phyloP scores from a whole-genome alignment of 2,888 invertebrate species.

The Scaptodrosophila latifasciaeformis region DNA sequence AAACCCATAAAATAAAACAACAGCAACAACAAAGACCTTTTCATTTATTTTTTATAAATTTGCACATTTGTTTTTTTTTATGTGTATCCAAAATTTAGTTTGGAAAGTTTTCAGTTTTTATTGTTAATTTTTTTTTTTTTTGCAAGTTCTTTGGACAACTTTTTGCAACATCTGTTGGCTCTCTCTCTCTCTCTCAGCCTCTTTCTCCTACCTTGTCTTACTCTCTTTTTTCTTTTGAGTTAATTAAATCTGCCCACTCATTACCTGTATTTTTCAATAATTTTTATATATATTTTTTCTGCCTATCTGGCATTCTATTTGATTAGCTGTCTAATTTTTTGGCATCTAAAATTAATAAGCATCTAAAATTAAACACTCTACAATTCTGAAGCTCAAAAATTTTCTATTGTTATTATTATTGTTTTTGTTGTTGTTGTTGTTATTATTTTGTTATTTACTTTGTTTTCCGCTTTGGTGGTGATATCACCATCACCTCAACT shows the following conservation, averaged over 20 bases:
- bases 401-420: slow-evolving; percentile 17
- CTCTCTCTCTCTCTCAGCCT: slow-evolving; percentile 18
- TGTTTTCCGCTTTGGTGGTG: slow-evolving; percentile 50
- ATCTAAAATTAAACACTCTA: slow-evolving; percentile 52
- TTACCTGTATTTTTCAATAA: slow-evolving; percentile 6
- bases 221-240: slow-evolving; percentile 4
- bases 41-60: too few relatives aligned
- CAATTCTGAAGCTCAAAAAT: slow-evolving; percentile 25
- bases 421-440: slow-evolving; percentile 16
- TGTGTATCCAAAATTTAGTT: too few relatives aligned
- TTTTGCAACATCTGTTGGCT: background rate
- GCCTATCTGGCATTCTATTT: too few relatives aligned
- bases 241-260: background rate
- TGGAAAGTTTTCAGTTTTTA: too few relatives aligned
- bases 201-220: too few relatives aligned
- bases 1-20: slow-evolving; percentile 21
- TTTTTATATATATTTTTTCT: background rate
- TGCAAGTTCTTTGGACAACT: too few relatives aligned
- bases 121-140: background rate
- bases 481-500: slow-evolving; percentile 43
- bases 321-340: background rate
- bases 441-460: slow-evolving; percentile 49
- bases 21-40: too few relatives aligned
- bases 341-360: slow-evolving; percentile 26
- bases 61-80: too few relatives aligned